Evolutionary conservation across 2,888 invertebrate genomes (phyloP), one percentile per base, ranked within the genome.

Genomic region (Drosophila lacicola): DNA sequence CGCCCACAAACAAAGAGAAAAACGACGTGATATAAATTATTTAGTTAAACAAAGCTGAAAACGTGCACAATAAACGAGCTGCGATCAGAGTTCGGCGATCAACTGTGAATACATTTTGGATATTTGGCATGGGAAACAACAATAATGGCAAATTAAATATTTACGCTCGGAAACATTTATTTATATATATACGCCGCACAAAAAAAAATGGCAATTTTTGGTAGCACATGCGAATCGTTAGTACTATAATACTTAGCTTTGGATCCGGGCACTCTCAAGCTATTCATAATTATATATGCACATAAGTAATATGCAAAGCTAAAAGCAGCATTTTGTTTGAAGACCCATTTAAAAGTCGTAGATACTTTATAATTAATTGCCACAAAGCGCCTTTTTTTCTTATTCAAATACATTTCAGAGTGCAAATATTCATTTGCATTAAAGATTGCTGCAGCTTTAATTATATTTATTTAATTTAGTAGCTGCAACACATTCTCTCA

Each of bases 11-110:
- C 45, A 66, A 61, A 39, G 49, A 17, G 17, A 17, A 17, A 36
- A 36, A 1, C 60, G 62, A 81, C 74, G 88, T 85, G 85, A 65
- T 71, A 75, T 69, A 75, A 88, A 88, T 85, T 62, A 67, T 74
- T 72, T 79, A 74, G 61, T 46, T 50, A 75, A 77, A 85, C 70
- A 80, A 42, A 74, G 49, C 42, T 56, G 45, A 42, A 65, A 67
- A 65, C 64, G 70, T 65, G 74, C 63, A 61, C 77, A 67, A 78
- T 70, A 46, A 72, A 51, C 74, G 72, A 41, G 10, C 36, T 11
- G 36, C 36, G 36, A 36, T 34, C 34, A 34, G 34, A 10, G 11
- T 2, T 34, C 34, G 11, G 34, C 34, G 33, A 74, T 77, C 79
- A 69, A 60, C 68, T 64, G 70, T 55, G 73, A 65, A 78, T 69